Percentiles rank a stretch among this genome's conserved stretches.
These are phyloP conservation scores for Dicaeum eximium DNA, from an alignment of 2,113 vertebrate genomes.

Conservation along the genomic window DNA sequence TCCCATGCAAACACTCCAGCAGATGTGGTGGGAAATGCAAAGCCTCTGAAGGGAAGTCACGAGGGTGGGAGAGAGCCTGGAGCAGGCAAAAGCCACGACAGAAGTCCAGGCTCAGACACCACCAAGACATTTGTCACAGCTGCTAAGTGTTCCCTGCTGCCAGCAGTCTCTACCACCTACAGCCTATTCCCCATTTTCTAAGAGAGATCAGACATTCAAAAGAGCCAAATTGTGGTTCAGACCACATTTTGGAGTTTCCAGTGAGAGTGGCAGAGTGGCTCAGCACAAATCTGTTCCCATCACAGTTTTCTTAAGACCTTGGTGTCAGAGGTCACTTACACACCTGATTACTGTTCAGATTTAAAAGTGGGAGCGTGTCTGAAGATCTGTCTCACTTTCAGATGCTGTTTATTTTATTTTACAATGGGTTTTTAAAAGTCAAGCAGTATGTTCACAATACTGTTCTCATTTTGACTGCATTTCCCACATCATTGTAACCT, in stretches of 20 bases:
- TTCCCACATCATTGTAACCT: background rate
- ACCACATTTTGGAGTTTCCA: background rate
- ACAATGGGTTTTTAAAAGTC: conserved; percentile 7
- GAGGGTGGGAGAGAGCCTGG: background rate
- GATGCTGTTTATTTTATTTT: background rate
- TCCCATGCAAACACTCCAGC: background rate
- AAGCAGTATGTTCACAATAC: background rate
- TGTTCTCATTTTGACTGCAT: background rate
- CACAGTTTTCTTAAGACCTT: background rate
- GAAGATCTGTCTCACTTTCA: background rate
- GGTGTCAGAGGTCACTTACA: background rate
- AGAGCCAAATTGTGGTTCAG: background rate
- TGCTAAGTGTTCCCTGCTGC: background rate
- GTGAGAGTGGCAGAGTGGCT: background rate
- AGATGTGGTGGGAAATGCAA: conserved; percentile 14
- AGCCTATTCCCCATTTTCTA: background rate
- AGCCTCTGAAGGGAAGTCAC: background rate
- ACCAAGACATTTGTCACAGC: background rate
- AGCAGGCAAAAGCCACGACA: background rate
- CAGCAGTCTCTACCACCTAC: background rate
- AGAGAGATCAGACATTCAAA: background rate
- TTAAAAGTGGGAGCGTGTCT: background rate
- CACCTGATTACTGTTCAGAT: background rate
- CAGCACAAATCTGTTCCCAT: background rate
- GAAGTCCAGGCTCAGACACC: background rate